Base-by-base conservation (phyloP, 2,888 invertebrate genomes). In the Chloromyia formosa region DNA sequence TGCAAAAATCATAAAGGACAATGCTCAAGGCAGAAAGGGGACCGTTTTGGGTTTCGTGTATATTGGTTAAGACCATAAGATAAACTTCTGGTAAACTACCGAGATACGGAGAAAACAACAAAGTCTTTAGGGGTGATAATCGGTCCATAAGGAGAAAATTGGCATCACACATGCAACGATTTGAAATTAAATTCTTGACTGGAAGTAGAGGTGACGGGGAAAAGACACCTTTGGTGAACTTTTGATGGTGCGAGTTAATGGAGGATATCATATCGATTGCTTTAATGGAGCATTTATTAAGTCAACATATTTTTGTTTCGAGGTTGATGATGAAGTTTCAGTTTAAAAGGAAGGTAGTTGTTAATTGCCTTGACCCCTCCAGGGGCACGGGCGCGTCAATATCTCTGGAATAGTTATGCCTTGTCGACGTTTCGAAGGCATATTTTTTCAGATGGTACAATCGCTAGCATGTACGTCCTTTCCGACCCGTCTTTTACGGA, bases 111-210 rank as follows among this genome's bases (percentile, higher is more conserved):
- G 23, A 1, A 4, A n/a, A 61, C 40, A 61, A 56, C 22, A 20
- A 10, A 20, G 40, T 16, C 16, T 64, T 40, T 20, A 64, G 16
- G 62, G 62, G 42, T 42, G 40, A 42, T 64, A 64, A 64, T 42
- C 40, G 62, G 16, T 40, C 62, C 62, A 80, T 81, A 83, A 83
- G 83, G 83, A 82, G 82, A 81, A 83, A 82, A 83, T 82, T 78
- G 80, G 78, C 78, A 22, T 16, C 77, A 78, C 77, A 79, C 79
- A 79, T 79, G 78, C 77, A 75, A 77, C 81, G 83, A 84, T 84
- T 84, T 20, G 22, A 20, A 49, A n/a, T 49, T 12, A 49, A 49
- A 49, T 49, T 49, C 12, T n/a, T 10, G 10, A 35, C 27, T 35
- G 2, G 10, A 49, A 49, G 49, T 49, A n/a, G 49, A 3, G 1